Conservation (phyloP, 2,797 vertebrate species). For the Glossophaga mutica region DNA sequence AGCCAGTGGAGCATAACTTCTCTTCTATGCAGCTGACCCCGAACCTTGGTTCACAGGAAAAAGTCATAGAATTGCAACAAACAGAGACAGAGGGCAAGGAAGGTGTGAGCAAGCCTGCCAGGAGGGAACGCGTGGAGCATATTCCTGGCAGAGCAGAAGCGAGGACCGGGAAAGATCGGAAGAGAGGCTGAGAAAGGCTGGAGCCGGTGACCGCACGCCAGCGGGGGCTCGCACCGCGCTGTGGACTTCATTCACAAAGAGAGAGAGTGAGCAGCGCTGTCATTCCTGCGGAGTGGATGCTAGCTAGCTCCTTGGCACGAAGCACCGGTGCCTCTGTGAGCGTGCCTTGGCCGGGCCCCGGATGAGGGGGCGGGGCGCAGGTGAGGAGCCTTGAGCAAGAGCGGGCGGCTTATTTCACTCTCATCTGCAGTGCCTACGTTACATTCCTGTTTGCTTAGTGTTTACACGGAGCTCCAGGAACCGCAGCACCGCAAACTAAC, state of each 20-base stretch:
- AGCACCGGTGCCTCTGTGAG: neutral
- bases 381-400: conserved; percentile 45
- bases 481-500: conserved; percentile 44
- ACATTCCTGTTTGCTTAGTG: conserved; percentile 35
- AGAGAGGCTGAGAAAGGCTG: neutral
- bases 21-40: neutral
- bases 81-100: neutral
- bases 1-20: neutral
- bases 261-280: neutral
- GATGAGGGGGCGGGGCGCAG: conserved; percentile 4
- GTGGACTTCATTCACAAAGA: neutral
- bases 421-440: neutral
- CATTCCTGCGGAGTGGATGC: neutral
- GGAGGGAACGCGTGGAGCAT: neutral
- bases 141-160: neutral
- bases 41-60: neutral
- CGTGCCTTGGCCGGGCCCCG: neutral
- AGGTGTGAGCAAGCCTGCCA: neutral
- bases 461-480: neutral
- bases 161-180: neutral
- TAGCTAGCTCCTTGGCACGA: neutral
- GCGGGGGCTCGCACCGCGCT: too few species aligned
- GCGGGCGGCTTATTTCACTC: conserved; percentile 27
- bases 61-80: neutral
- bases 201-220: neutral